A percentile compares a stretch with the other conserved stretches of the same genome.
Evolutionary conservation across 2,113 vertebrate genomes (phyloP).

Genomic region (Camelus bactrianus): DNA sequence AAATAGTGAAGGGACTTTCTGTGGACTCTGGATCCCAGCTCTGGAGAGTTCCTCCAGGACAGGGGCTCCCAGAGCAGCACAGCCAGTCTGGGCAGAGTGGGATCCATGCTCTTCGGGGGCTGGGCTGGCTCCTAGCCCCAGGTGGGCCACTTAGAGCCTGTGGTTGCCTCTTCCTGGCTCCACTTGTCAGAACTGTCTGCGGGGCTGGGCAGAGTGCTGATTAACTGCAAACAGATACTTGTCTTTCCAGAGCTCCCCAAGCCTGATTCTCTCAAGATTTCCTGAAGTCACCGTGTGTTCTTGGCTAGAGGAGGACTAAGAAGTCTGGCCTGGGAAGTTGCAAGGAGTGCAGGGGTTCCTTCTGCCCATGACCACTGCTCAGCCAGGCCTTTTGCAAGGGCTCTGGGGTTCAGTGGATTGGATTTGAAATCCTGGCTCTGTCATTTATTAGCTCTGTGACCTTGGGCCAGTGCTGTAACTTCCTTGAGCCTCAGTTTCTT

Average conservation of each 20-base stretch:
- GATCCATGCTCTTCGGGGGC: background rate
- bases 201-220: conserved; percentile 61
- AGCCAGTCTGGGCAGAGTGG: background rate
- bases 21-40: background rate
- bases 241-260: conserved; percentile 39
- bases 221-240: conserved; percentile 65
- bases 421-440: conserved; percentile 39
- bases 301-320: background rate
- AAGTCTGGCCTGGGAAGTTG: background rate
- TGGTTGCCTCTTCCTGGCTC: conserved; percentile 32
- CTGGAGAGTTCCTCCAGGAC: background rate
- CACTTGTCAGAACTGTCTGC: conserved; percentile 58
- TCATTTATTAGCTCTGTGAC: conserved; percentile 13
- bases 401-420: background rate
- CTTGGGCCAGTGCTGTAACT: background rate
- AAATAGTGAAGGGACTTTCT: background rate
- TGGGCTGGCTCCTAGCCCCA: background rate
- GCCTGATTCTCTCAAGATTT: conserved; percentile 44
- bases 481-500: background rate
- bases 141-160: background rate
- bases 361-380: background rate
- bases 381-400: background rate
- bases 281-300: background rate
- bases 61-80: background rate
- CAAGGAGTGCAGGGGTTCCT: background rate